These are phyloP conservation scores for Rhynchotus rufescens DNA, from an alignment of 2,797 vertebrate genomes.

Conservation along the genomic window DNA sequence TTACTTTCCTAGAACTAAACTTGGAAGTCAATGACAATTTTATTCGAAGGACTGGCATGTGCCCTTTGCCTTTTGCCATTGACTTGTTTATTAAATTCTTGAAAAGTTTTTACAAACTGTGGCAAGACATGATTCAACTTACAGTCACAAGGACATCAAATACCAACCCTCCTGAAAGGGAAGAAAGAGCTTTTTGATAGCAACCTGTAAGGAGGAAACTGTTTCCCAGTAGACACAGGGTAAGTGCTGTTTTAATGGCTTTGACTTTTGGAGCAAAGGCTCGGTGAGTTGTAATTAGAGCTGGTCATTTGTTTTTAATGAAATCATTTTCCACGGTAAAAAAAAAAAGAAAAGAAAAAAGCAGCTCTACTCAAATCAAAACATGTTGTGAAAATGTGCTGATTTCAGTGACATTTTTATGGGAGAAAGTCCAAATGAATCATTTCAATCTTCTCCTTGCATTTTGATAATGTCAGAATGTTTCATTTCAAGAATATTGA, in stretches of 20 bases:
- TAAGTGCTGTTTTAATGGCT: slow-evolving; percentile 12
- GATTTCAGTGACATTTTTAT: slow-evolving; percentile 62
- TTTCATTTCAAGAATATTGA: slow-evolving; percentile 61
- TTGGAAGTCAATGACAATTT: slow-evolving; percentile 33
- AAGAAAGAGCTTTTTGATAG: neutral
- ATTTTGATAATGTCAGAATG: slow-evolving; percentile 62
- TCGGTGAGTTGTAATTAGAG: slow-evolving; percentile 39
- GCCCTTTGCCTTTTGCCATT: neutral
- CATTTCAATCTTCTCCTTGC: slow-evolving; percentile 48
- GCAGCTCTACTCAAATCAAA: slow-evolving; percentile 19
- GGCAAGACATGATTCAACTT: neutral
- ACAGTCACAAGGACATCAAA: neutral
- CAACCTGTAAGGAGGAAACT: neutral
- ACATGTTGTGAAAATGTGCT: slow-evolving; percentile 34
- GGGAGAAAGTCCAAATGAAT: slow-evolving; percentile 59
- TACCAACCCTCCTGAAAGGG: neutral
- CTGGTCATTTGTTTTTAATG: slow-evolving; percentile 58
- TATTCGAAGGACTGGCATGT: neutral
- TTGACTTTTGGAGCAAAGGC: slow-evolving; percentile 36
- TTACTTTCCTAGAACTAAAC: slow-evolving; percentile 35
- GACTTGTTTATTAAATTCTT: slow-evolving; percentile 23
- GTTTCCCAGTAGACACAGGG: neutral
- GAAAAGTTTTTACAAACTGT: neutral
- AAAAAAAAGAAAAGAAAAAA: neutral
- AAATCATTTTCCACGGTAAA: neutral